Evolutionary conservation across 2,888 invertebrate genomes (phyloP).

Genomic region (Plusia festucae): DNA sequence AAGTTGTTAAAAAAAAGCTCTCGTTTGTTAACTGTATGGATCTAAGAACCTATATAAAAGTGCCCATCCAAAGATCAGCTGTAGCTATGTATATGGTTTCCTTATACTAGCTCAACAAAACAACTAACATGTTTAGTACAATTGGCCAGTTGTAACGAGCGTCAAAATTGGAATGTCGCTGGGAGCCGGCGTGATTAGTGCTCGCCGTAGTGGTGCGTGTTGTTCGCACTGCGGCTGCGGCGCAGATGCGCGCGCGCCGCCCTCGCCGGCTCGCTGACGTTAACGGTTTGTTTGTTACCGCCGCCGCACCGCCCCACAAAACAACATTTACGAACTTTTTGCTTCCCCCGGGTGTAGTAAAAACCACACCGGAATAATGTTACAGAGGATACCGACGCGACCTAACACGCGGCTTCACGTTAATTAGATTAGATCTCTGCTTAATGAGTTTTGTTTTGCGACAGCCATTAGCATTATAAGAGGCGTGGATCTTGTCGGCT

Average conservation of each 20-base stretch:
- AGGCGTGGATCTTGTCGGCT: conserved; percentile 35
- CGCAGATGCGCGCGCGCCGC: conserved; percentile 53
- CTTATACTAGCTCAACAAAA: background rate
- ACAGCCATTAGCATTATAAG: conserved; percentile 62
- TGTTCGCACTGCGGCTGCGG: conserved; percentile 33
- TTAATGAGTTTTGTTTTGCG: conserved; percentile 62
- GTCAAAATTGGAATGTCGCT: conserved; percentile 11
- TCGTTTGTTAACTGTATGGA: too few species aligned
- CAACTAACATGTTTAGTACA: background rate
- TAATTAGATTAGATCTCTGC: conserved; percentile 65
- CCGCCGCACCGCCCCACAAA: conserved; percentile 39
- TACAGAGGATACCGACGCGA: conserved; percentile 59
- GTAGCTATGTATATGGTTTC: background rate
- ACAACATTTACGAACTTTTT: conserved; percentile 63
- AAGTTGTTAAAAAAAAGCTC: too few species aligned
- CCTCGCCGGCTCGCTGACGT: conserved; percentile 58
- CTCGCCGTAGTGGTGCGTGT: conserved; percentile 38
- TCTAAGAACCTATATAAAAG: too few species aligned
- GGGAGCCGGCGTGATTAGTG: conserved; percentile 30
- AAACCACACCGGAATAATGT: conserved; percentile 57
- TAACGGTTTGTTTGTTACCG: conserved; percentile 73
- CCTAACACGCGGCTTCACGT: conserved; percentile 43
- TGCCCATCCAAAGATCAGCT: background rate
- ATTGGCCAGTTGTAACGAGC: conserved; percentile 8
- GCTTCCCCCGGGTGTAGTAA: conserved; percentile 38